Conservation (phyloP, 2,888 invertebrate genomes). For the Strigamia crassipes region DNA sequence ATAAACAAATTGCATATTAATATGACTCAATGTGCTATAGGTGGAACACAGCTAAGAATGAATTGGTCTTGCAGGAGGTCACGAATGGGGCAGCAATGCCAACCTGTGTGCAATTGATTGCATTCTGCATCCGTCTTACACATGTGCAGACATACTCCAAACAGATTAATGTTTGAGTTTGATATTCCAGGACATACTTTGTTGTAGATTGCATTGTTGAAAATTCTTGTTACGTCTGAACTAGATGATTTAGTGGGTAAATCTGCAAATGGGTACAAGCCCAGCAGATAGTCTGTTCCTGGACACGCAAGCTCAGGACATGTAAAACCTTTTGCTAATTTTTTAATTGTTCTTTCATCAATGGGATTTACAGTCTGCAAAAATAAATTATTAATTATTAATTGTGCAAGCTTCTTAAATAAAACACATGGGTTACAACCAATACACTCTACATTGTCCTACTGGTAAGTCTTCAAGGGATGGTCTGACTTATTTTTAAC, state of each 20-base stretch:
- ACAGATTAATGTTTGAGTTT: not conserved
- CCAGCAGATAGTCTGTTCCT: not conserved
- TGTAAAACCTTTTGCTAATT: not conserved
- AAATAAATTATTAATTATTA: not conserved
- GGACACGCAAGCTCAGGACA: not conserved
- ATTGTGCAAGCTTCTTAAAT: not conserved
- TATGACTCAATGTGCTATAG: not conserved
- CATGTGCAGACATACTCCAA: constrained; percentile 21
- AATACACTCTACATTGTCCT: too few relatives aligned
- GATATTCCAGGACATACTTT: constrained; percentile 4
- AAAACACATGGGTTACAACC: too few relatives aligned
- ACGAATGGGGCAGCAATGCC: constrained; percentile 1
- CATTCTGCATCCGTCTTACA: constrained; percentile 5
- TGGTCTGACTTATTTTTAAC: too few relatives aligned
- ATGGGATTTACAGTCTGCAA: not conserved
- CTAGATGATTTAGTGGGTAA: not conserved
- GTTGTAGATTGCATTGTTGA: not conserved
- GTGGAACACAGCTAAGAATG: constrained; percentile 15
- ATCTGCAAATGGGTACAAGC: not conserved
- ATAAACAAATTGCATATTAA: not conserved
- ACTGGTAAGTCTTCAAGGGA: not conserved
- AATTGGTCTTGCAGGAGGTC: not conserved
- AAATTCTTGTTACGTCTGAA: not conserved
- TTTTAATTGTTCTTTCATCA: not conserved
- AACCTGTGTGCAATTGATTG: not conserved